These are phyloP conservation scores for Melanocharis versteri DNA, from an alignment of 2,113 vertebrate species.

Conservation along the genomic window DNA sequence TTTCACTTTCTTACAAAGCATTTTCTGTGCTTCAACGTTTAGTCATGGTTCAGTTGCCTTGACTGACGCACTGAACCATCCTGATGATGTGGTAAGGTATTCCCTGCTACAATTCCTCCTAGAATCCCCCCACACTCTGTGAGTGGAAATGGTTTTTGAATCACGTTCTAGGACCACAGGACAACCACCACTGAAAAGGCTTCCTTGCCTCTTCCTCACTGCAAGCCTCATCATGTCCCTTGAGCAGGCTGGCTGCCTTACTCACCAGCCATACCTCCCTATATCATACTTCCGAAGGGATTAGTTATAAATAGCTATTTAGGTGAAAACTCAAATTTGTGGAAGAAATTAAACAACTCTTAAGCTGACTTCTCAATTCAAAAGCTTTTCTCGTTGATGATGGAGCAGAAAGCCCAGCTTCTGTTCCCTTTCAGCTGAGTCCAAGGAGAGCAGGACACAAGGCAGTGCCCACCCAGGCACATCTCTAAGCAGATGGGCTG, in stretches of 20 bases:
- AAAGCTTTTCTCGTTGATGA: background rate
- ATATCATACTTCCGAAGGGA: background rate
- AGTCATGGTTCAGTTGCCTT: background rate
- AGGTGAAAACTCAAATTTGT: background rate
- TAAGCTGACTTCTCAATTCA: background rate
- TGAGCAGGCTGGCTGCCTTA: background rate
- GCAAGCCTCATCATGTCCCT: background rate
- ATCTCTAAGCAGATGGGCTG: background rate
- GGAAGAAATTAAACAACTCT: background rate
- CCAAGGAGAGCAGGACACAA: background rate
- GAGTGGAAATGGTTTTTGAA: background rate
- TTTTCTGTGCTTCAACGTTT: background rate
- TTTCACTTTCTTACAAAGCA: background rate
- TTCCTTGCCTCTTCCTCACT: background rate
- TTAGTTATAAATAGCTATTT: background rate
- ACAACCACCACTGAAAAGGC: background rate
- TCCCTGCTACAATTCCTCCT: background rate
- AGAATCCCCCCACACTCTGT: background rate
- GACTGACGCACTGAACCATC: background rate
- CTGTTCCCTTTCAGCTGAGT: background rate
- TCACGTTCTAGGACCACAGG: background rate
- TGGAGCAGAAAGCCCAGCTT: background rate
- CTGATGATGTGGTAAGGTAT: background rate
- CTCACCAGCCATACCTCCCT: background rate
- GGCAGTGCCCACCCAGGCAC: background rate